phyloP scores from a whole-genome alignment of 2,888 invertebrate genomes.

The Pristionchus japonicus region DNA sequence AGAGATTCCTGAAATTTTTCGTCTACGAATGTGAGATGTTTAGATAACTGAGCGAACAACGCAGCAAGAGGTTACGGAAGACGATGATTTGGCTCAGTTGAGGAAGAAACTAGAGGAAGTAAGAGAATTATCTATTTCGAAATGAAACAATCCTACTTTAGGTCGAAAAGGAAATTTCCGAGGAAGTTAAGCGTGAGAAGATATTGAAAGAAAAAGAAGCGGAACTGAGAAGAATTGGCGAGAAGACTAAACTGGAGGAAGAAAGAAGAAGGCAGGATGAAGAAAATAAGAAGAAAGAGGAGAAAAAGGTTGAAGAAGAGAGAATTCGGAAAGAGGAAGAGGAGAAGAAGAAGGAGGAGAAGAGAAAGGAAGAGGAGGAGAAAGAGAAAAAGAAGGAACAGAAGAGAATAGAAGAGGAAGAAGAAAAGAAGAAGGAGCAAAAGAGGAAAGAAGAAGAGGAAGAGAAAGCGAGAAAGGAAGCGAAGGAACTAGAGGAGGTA shows the following conservation, averaged over 20 bases:
- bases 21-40: not conserved
- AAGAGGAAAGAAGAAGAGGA: not conserved
- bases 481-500: not conserved
- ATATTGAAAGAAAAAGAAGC: conserved; percentile 8
- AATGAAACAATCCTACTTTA: not conserved
- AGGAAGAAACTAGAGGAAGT: conserved; percentile 24
- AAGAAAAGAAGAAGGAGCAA: not conserved
- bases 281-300: not conserved
- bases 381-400: not conserved
- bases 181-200: not conserved
- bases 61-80: not conserved
- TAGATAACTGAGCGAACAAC: not conserved
- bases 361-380: not conserved
- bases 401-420: not conserved
- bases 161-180: conserved; percentile 1
- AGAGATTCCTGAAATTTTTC: not conserved
- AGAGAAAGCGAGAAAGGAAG: not conserved
- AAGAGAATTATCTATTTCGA: not conserved
- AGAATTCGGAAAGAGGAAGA: not conserved
- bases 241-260: too few species aligned
- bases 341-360: not conserved
- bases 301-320: not conserved
- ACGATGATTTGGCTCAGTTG: conserved; percentile 31
- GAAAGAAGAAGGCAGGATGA: not conserved
- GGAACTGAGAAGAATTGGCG: conserved; percentile 7